phyloP scores from a whole-genome alignment of 2,113 vertebrate species.

The Limnothrissa miodon region DNA sequence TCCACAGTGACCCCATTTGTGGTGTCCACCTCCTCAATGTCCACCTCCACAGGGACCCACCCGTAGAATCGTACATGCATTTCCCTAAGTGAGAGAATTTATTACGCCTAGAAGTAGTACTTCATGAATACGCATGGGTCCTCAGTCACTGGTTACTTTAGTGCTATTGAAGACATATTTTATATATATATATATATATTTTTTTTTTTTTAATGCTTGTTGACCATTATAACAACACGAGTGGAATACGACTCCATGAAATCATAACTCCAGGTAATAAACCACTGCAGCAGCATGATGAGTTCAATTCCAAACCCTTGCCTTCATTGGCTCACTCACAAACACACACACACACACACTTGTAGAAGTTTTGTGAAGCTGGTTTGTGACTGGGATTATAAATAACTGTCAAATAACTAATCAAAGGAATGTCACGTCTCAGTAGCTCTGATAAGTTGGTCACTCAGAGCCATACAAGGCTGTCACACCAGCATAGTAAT shows the following conservation, averaged over 20 bases:
- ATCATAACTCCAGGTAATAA: conserved; percentile 5
- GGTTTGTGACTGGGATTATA: too few species aligned
- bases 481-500: too few species aligned
- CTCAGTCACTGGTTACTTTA: neutral
- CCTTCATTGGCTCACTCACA: neutral
- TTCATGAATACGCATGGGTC: neutral
- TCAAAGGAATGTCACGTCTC: too few species aligned
- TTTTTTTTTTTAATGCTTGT: too few species aligned
- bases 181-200: neutral
- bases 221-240: neutral
- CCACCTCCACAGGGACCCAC: neutral
- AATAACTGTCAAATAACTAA: too few species aligned
- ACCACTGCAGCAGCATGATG: neutral
- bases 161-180: neutral
- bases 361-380: too few species aligned
- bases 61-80: neutral
- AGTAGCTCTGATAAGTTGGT: too few species aligned
- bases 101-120: neutral
- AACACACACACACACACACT: neutral
- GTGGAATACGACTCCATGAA: neutral
- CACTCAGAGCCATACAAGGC: too few species aligned
- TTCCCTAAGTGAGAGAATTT: neutral
- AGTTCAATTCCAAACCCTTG: neutral
- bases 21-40: neutral
- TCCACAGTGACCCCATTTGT: neutral